Evolutionary conservation across 1,140 invertebrate genomes (phyloP), one percentile per base, ranked within the genome.

Genomic region (Aphelinus atriplicis): DNA sequence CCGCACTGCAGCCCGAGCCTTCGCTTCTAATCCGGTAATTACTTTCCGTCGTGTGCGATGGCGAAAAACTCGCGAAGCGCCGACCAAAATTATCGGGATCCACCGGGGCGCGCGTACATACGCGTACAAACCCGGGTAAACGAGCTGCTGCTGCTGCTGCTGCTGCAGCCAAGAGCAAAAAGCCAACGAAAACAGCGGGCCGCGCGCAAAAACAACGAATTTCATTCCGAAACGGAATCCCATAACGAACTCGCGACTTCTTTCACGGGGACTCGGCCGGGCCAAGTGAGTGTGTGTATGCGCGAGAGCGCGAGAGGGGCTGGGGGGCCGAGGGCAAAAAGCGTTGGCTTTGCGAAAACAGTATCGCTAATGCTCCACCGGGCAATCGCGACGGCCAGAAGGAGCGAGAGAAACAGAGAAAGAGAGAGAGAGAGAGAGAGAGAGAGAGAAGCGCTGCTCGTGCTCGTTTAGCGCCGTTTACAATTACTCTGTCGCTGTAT

Each of bases 241-340:
- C 26, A 7, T 67, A 67, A 56, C 51, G 55, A 67, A 57, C 42
- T 57, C 56, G 55, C 50, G 7, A 56, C 6, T 67, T 53, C 65
- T 67, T 45, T 67, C 26, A 46, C 46, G 10, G 51, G 47, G 46
- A 67, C 50, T 56, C 9, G n/a, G 7, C 26, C 26, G 26, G 26
- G 26, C 26, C 26, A 26, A 26, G 26, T 26, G 26, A 26, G 26
- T 26, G 26, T 26, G 26, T 26, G 26, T 26, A 0, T 26, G 26
- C 26, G 26, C 26, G 26, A 26, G 26, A 26, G 26, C 26, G 26
- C 26, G 26, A 26, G 26, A 26, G 26, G 26, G 26, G 26, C 26
- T 26, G 26, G 26, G 26, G 26, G 1, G 3, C 45, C 2, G 61
- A 57, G 56, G 56, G 26, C 26, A 26, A 26, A 26, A 26, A 26